These are phyloP conservation scores for Probaryconus sp. DNA, from an alignment of 1,140 invertebrate genomes.

Conservation along the genomic window DNA sequence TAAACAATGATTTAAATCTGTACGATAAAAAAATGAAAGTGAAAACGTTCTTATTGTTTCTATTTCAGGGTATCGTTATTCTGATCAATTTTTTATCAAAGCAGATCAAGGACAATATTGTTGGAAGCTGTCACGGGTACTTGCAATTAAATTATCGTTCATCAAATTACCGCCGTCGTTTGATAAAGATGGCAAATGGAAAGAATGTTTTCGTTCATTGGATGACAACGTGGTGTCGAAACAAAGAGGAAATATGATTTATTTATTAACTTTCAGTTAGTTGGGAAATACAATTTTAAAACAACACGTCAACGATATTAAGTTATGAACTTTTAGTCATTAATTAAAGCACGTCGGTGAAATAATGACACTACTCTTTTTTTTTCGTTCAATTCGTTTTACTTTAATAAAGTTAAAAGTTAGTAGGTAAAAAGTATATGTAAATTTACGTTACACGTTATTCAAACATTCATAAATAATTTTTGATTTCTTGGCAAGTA, in stretches of 20 bases:
- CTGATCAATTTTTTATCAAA: constrained; percentile 31
- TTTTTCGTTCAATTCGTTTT: no score
- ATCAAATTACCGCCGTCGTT: constrained; percentile 38
- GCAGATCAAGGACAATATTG: constrained; percentile 17
- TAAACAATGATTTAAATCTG: no score
- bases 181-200: constrained; percentile 31
- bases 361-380: constrained; percentile 19
- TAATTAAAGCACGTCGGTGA: constrained; percentile 9
- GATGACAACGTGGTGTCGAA: constrained; percentile 22
- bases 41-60: background rate
- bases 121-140: constrained; percentile 26
- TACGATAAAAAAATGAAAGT: constrained; percentile 11
- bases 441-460: no score
- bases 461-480: no score
- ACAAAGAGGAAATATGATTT: constrained; percentile 40
- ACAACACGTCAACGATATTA: constrained; percentile 35
- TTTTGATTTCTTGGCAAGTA: no score
- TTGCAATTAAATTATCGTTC: constrained; percentile 43
- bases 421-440: no score
- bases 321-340: constrained; percentile 26
- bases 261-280: constrained; percentile 35
- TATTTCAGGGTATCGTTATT: constrained; percentile 10
- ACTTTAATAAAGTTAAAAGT: no score
- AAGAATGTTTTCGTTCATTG: constrained; percentile 38
- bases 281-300: constrained; percentile 35